Percentiles rank a stretch among this genome's conserved stretches.
Conservation (phyloP, 2,113 vertebrate species). For the Cromileptes altivelis region DNA sequence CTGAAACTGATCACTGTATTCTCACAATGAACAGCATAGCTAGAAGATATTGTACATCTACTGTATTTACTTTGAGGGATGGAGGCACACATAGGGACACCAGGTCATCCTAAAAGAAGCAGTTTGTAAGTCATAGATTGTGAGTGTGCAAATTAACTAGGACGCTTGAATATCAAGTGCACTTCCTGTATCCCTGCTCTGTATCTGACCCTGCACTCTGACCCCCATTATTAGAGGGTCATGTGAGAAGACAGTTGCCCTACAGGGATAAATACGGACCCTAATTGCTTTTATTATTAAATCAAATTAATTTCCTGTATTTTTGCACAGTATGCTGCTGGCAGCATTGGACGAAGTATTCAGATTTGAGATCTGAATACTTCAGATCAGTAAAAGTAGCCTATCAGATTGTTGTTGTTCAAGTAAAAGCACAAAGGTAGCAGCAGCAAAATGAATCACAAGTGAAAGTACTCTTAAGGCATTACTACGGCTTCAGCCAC, state of each 20-base stretch:
- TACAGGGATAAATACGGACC: constrained; percentile 24
- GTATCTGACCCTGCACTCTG: constrained; percentile 20
- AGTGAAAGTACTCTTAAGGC: no score
- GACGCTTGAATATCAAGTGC: not conserved
- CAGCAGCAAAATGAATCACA: not conserved
- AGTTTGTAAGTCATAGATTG: not conserved
- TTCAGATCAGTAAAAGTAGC: not conserved
- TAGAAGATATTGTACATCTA: not conserved
- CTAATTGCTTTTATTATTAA: constrained; percentile 47
- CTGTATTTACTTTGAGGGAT: not conserved
- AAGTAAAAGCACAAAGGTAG: not conserved
- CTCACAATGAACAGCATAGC: constrained; percentile 6
- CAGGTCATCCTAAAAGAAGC: not conserved
- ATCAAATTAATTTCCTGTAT: constrained; percentile 48
- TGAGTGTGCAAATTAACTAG: constrained; percentile 16
- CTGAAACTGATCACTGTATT: not conserved
- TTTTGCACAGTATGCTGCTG: not conserved
- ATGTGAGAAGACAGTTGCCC: constrained; percentile 42
- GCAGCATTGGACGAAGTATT: not conserved
- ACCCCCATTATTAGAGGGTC: constrained; percentile 32
- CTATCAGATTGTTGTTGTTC: not conserved
- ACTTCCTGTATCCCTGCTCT: not conserved
- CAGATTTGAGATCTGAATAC: no score
- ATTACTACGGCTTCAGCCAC: not conserved
- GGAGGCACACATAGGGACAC: not conserved